These are phyloP conservation scores for Capitella teleta DNA, from an alignment of 1,140 invertebrate species.

Conservation along the genomic window DNA sequence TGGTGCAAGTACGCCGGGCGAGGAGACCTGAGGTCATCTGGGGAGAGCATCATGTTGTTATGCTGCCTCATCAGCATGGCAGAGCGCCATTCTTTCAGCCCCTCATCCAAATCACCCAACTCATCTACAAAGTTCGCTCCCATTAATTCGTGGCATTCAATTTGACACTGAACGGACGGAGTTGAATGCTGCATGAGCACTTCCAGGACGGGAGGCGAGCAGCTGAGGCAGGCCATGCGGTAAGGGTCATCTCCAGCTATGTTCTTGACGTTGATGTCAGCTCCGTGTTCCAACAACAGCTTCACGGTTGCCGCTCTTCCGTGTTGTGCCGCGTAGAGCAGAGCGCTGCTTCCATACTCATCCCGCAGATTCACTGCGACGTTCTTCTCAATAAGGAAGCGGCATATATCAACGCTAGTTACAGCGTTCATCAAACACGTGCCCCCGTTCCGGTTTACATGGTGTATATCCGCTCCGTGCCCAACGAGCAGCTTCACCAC, in stretches of 20 bases:
- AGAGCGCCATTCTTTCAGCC: conserved; percentile 38
- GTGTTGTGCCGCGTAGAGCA: conserved; percentile 88
- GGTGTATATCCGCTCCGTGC: conserved; percentile 72
- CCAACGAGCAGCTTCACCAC: conserved; percentile 67
- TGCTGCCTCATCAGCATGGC: not conserved
- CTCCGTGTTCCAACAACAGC: conserved; percentile 65
- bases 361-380: conserved; percentile 76
- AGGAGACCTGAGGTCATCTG: no score
- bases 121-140: conserved; percentile 70
- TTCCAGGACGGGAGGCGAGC: conserved; percentile 65
- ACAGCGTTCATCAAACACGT: conserved; percentile 89
- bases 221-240: conserved; percentile 78
- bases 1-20: not conserved
- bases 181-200: conserved; percentile 54
- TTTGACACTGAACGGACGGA: conserved; percentile 57
- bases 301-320: conserved; percentile 73
- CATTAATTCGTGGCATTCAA: conserved; percentile 72
- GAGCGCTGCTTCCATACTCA: conserved; percentile 79
- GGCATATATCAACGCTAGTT: conserved; percentile 69
- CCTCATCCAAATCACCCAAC: not conserved
- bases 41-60: not conserved
- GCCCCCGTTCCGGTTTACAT: conserved; percentile 80
- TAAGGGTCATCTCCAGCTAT: conserved; percentile 79
- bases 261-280: conserved; percentile 60
- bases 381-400: conserved; percentile 58